Conservation (phyloP, 2,113 vertebrate genomes). For the Columba livia region DNA sequence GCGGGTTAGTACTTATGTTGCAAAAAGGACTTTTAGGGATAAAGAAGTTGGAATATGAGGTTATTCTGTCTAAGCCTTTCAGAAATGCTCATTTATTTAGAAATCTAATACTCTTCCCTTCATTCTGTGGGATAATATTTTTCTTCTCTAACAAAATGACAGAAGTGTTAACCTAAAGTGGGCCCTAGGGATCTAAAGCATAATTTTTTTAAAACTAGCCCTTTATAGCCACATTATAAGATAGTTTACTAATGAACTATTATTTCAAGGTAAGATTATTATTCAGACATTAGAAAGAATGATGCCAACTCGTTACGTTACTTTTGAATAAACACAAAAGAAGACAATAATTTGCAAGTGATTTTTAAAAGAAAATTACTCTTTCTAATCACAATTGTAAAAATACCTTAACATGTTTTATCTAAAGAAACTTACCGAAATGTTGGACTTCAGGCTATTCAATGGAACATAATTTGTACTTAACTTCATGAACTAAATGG, state of each 20-base stretch:
- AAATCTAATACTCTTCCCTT: neutral
- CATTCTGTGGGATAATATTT: neutral
- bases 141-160: neutral
- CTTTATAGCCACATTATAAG: neutral
- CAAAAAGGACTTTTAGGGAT: neutral
- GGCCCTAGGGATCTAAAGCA: neutral
- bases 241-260: neutral
- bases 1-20: neutral
- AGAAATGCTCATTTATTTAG: neutral
- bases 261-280: neutral
- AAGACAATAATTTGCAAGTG: neutral
- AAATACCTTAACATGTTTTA: neutral
- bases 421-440: neutral
- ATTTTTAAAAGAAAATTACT: neutral
- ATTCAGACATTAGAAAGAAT: neutral
- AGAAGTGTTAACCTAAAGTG: neutral
- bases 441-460: neutral
- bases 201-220: neutral
- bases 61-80: neutral
- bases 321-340: neutral
- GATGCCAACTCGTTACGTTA: neutral
- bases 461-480: neutral
- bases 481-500: neutral
- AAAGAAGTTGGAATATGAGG: neutral
- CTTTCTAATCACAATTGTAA: neutral